A percentile compares a stretch with the other conserved stretches of the same genome.
phyloP scores from a whole-genome alignment of 2,888 invertebrate genomes.

The Galerucella pusilla region DNA sequence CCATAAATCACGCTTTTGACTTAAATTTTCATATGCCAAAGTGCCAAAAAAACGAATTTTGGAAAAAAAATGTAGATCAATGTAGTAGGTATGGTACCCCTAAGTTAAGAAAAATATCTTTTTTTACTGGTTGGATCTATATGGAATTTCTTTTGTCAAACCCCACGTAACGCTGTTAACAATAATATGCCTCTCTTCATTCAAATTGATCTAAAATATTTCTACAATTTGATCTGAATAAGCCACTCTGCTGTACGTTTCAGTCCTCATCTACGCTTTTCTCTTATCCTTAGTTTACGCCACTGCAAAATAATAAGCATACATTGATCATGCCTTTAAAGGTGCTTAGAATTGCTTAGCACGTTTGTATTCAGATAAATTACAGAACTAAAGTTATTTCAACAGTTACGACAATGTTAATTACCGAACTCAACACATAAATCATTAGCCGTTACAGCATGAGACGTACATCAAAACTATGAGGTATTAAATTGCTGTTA shows the following conservation, averaged over 20 bases:
- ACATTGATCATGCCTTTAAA: slow-evolving; percentile 33
- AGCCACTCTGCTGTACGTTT: background rate
- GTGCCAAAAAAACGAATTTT: no score
- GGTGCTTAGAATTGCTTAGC: slow-evolving; percentile 14
- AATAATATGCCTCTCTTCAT: no score
- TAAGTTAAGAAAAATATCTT: no score
- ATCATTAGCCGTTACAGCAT: background rate
- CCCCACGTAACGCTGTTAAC: no score
- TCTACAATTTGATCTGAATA: background rate
- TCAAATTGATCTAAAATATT: background rate
- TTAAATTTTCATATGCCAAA: no score
- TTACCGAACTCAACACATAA: background rate
- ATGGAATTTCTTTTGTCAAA: no score
- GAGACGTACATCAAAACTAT: slow-evolving; percentile 1
- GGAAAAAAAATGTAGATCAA: no score
- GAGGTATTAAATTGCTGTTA: background rate
- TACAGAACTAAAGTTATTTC: slow-evolving; percentile 4
- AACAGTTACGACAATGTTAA: slow-evolving; percentile 10
- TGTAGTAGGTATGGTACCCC: no score
- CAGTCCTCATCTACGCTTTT: background rate
- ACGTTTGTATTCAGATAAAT: slow-evolving; percentile 14
- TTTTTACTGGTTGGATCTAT: no score
- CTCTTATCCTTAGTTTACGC: background rate
- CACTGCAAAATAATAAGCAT: background rate
- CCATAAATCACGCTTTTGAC: no score